These are phyloP conservation scores for Mustela lutreola DNA, from an alignment of 2,113 vertebrate genomes.

Conservation along the genomic window DNA sequence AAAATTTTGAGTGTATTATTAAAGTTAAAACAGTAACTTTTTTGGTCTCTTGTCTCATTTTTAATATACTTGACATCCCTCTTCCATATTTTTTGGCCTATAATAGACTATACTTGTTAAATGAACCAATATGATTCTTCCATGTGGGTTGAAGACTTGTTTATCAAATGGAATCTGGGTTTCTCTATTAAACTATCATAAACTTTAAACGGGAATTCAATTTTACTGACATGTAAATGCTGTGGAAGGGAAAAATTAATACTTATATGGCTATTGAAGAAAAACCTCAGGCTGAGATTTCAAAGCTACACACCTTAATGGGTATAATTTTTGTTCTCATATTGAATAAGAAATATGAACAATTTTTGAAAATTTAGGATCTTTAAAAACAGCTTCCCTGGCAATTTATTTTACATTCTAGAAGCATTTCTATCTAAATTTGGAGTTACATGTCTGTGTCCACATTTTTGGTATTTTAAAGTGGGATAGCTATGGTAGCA, in stretches of 20 bases:
- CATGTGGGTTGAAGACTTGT: neutral
- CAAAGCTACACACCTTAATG: conserved; percentile 9
- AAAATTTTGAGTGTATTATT: conserved; percentile 57
- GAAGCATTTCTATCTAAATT: neutral
- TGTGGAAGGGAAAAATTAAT: neutral
- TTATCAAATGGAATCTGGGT: conserved; percentile 43
- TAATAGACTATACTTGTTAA: conserved; percentile 14
- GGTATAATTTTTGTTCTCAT: conserved; percentile 6
- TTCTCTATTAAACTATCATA: conserved; percentile 12
- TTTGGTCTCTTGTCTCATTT: conserved; percentile 48
- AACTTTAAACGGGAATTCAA: conserved; percentile 21
- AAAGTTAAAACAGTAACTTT: conserved; percentile 62
- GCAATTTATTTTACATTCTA: conserved; percentile 29
- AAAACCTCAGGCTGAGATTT: conserved; percentile 28
- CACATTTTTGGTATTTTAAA: neutral
- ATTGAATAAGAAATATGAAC: conserved; percentile 30
- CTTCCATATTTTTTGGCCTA: neutral
- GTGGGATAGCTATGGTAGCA: neutral
- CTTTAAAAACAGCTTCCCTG: conserved; percentile 27
- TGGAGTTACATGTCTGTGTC: conserved; percentile 30
- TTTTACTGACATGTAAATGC: neutral
- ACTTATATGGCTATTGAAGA: conserved; percentile 12
- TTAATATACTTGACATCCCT: neutral
- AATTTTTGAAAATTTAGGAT: conserved; percentile 25
- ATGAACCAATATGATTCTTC: conserved; percentile 32